Conservation (phyloP, 1,140 invertebrate species). For the Platorchestia sp. region DNA sequence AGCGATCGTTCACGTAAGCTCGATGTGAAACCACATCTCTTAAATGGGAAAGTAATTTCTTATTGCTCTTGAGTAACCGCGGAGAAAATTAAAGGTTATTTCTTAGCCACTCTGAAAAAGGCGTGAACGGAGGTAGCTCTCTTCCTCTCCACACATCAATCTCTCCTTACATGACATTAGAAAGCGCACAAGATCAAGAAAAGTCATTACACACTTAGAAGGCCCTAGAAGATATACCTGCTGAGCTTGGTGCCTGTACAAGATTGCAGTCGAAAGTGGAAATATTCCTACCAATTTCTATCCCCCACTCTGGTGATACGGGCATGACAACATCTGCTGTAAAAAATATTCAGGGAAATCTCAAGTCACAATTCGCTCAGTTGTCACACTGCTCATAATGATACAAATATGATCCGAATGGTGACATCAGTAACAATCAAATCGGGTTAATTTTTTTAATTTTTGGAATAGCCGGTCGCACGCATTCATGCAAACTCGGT, state of each 20-base stretch:
- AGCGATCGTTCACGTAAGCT: neutral
- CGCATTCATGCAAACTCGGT: neutral
- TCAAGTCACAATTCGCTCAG: neutral
- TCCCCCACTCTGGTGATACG: neutral
- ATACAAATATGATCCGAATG: neutral
- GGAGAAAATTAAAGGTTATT: neutral
- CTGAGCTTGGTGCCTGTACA: slow-evolving; percentile 28
- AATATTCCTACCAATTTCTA: neutral
- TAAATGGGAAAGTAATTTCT: neutral
- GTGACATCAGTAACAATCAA: neutral
- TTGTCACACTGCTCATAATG: neutral
- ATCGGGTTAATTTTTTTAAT: neutral
- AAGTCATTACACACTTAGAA: neutral
- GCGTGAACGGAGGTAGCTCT: neutral
- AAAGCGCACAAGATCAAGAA: slow-evolving; percentile 5
- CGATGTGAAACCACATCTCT: neutral
- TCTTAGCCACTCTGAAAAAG: neutral
- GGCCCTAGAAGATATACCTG: slow-evolving; percentile 37
- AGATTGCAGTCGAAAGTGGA: neutral
- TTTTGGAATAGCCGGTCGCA: neutral
- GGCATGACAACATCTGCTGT: neutral
- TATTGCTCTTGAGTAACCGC: slow-evolving; percentile 19
- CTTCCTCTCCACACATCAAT: neutral
- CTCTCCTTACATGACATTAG: neutral
- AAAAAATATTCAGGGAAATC: neutral